Evolutionary conservation across 2,888 invertebrate species (phyloP).

Genomic region (Pomacea canaliculata): DNA sequence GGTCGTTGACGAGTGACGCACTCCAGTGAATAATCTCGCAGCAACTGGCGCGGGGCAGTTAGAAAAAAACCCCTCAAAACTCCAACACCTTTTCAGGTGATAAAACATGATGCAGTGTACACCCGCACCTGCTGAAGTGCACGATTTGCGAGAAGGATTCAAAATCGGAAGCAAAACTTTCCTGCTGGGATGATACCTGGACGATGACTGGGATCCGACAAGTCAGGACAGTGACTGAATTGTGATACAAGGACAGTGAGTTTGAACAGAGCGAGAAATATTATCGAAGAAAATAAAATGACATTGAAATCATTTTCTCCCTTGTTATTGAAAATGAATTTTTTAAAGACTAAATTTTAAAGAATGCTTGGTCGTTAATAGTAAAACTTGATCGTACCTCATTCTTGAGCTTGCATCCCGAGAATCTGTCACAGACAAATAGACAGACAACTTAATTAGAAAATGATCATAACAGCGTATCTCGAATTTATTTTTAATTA

Average conservation of each 20-base stretch:
- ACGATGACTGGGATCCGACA: not conserved
- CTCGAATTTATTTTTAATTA: too few species aligned
- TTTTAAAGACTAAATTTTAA: too few species aligned
- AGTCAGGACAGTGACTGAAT: not conserved
- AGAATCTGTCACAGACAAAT: too few species aligned
- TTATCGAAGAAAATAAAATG: not conserved
- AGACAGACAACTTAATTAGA: too few species aligned
- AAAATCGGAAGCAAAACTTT: too few species aligned
- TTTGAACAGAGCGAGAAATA: not conserved
- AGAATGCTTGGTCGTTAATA: too few species aligned
- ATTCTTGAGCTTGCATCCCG: too few species aligned
- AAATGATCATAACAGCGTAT: too few species aligned
- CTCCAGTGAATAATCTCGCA: not conserved
- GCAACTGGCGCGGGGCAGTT: not conserved
- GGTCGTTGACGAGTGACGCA: not conserved
- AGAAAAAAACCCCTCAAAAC: not conserved
- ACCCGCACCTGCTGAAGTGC: too few species aligned
- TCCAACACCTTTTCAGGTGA: not conserved
- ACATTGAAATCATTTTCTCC: not conserved
- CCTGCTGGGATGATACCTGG: not conserved
- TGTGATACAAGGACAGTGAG: not conserved
- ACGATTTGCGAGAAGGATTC: too few species aligned
- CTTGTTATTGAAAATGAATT: too few species aligned
- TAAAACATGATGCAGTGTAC: not conserved
- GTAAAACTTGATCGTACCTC: too few species aligned